Evolutionary conservation across 2,113 vertebrate species (phyloP).

Genomic region (Channa maculata): DNA sequence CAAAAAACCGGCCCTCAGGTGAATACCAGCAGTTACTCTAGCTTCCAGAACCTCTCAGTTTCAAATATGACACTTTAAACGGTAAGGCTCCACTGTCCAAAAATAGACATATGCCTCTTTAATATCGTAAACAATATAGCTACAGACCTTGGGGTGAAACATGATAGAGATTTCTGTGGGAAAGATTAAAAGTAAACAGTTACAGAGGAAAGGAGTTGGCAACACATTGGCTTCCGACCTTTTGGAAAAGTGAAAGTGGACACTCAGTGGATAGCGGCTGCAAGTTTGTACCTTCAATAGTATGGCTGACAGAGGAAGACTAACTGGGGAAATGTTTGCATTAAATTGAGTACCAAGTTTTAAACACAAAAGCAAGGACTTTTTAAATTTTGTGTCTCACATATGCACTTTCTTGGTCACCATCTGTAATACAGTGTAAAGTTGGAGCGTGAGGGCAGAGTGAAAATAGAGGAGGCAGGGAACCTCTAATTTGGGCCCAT

Average conservation of each 20-base stretch:
- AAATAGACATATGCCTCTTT: constrained; percentile 47
- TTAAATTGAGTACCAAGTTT: constrained; percentile 3
- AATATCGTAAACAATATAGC: constrained; percentile 43
- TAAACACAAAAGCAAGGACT: constrained; percentile 7
- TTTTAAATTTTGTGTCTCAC: constrained; percentile 17
- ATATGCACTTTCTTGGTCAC: constrained; percentile 36
- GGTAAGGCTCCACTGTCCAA: constrained; percentile 34
- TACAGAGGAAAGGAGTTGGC: constrained; percentile 42
- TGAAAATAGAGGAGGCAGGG: constrained; percentile 77
- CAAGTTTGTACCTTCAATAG: too few relatives aligned
- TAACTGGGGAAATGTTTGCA: not conserved
- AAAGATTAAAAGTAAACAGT: constrained; percentile 56
- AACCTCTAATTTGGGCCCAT: constrained; percentile 83
- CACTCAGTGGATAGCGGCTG: constrained; percentile 14
- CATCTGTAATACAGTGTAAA: constrained; percentile 69
- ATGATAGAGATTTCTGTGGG: constrained; percentile 68
- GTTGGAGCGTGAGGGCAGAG: constrained; percentile 54
- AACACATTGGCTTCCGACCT: constrained; percentile 62
- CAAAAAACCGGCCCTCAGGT: constrained; percentile 51
- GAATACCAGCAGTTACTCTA: constrained; percentile 22
- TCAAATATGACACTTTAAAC: constrained; percentile 69
- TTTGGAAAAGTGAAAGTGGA: constrained; percentile 65
- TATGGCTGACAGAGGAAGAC: not conserved
- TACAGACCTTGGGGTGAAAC: constrained; percentile 70
- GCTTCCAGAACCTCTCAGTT: constrained; percentile 64